Conservation (phyloP, 2,797 vertebrate genomes). For the Esox lucius region DNA sequence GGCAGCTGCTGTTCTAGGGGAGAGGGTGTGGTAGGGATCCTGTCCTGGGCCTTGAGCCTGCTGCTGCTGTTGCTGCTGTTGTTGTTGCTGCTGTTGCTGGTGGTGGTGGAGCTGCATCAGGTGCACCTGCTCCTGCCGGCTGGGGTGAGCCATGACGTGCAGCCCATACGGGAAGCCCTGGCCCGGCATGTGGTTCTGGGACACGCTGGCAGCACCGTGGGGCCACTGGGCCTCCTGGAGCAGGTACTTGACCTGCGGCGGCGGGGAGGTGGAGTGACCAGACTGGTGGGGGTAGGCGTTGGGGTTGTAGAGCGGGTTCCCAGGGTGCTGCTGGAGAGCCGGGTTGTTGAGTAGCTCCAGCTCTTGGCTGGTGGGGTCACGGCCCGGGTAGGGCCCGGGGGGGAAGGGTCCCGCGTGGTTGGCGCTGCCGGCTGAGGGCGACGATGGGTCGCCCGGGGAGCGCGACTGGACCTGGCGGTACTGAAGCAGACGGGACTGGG, state of each 20-base stretch:
- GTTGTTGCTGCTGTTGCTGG: conserved; percentile 75
- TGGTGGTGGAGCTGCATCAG: conserved; percentile 93
- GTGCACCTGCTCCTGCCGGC: conserved; percentile 87
- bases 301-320: conserved; percentile 67
- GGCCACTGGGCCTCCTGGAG: conserved; percentile 93
- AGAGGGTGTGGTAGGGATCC: conserved; percentile 87
- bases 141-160: conserved; percentile 82
- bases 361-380: conserved; percentile 81
- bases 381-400: conserved; percentile 78
- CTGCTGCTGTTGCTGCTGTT: conserved; percentile 71
- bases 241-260: conserved; percentile 88
- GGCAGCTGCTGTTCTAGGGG: conserved; percentile 87
- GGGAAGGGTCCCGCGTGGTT: conserved; percentile 78
- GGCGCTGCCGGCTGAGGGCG: conserved; percentile 81
- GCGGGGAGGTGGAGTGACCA: conserved; percentile 83
- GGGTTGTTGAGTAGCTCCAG: conserved; percentile 78
- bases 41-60: conserved; percentile 80
- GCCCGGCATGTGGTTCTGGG: conserved; percentile 87
- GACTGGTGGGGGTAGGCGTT: conserved; percentile 81
- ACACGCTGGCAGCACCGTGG: conserved; percentile 76
- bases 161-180: conserved; percentile 84
- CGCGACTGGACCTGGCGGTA: conserved; percentile 89
- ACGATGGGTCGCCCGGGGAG: conserved; percentile 86
- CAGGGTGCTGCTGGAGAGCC: conserved; percentile 66
- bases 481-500: conserved; percentile 97